phyloP scores from a whole-genome alignment of 2,888 invertebrate species.

The Blomia tropicalis region DNA sequence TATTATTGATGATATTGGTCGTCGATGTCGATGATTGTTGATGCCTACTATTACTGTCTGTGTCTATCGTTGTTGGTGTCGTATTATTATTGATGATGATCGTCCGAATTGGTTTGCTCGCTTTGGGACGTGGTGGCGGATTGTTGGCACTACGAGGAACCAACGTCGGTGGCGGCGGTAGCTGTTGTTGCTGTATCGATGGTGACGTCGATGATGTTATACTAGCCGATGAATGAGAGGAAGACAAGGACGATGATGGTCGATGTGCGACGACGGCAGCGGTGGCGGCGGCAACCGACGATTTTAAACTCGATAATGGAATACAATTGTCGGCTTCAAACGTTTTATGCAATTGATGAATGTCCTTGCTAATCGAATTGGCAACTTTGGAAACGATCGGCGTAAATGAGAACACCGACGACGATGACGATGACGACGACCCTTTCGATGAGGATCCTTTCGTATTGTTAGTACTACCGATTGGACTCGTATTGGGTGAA shows the following conservation, averaged over 20 bases:
- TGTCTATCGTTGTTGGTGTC: background rate
- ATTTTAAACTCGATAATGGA: background rate
- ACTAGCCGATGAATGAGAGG: background rate
- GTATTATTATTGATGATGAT: background rate
- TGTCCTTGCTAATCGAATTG: background rate
- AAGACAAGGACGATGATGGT: background rate
- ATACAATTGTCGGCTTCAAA: background rate
- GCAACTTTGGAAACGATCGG: background rate
- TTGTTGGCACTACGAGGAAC: conserved; percentile 18
- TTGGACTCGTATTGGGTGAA: background rate
- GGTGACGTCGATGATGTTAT: background rate
- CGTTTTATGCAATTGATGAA: background rate
- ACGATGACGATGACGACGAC: background rate
- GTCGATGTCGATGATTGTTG: background rate
- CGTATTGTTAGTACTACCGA: background rate
- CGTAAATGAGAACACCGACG: background rate
- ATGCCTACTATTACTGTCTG: background rate
- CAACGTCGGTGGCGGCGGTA: background rate
- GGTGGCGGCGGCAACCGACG: background rate
- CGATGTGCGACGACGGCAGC: background rate
- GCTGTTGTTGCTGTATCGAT: no score
- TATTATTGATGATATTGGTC: background rate
- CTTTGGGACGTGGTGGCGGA: conserved; percentile 16
- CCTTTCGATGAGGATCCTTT: background rate
- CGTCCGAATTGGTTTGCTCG: background rate